These are phyloP conservation scores for Heliconius hewitsoni DNA, from an alignment of 1,140 invertebrate species.

Conservation along the genomic window DNA sequence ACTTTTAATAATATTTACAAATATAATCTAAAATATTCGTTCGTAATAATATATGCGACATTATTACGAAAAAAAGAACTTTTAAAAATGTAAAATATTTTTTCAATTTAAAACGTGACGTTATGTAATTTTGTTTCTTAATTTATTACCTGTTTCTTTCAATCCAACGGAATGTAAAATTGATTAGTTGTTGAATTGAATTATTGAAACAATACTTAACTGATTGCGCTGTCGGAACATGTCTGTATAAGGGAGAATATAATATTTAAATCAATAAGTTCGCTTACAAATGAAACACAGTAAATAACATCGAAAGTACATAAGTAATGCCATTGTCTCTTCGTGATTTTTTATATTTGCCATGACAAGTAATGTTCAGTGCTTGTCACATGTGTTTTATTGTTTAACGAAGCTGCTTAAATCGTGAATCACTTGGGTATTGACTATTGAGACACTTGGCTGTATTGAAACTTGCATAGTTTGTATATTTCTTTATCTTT, in stretches of 20 bases:
- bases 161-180: neutral
- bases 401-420: slow-evolving; percentile 8
- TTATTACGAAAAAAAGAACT: neutral
- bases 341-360: slow-evolving; percentile 20
- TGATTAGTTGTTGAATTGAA: slow-evolving; percentile 19
- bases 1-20: too few relatives aligned
- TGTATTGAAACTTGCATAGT: neutral
- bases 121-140: neutral
- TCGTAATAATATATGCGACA: too few relatives aligned
- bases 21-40: too few relatives aligned
- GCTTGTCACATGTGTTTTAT: neutral
- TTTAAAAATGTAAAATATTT: neutral
- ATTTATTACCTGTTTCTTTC: neutral
- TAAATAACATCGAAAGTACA: slow-evolving; percentile 21
- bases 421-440: neutral
- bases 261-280: slow-evolving; percentile 20
- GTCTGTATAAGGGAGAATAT: slow-evolving; percentile 18
- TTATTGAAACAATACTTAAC: slow-evolving; percentile 16
- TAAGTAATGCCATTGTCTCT: slow-evolving; percentile 3
- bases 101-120: neutral
- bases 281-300: slow-evolving; percentile 12
- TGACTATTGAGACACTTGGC: neutral
- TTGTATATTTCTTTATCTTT: neutral
- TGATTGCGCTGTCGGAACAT: slow-evolving; percentile 24
- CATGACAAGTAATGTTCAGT: slow-evolving; percentile 4